Evolutionary conservation across 35 echinoderm and acorn worm genomes (phyloP).

Genomic region (Eucidaris tribuloides): DNA sequence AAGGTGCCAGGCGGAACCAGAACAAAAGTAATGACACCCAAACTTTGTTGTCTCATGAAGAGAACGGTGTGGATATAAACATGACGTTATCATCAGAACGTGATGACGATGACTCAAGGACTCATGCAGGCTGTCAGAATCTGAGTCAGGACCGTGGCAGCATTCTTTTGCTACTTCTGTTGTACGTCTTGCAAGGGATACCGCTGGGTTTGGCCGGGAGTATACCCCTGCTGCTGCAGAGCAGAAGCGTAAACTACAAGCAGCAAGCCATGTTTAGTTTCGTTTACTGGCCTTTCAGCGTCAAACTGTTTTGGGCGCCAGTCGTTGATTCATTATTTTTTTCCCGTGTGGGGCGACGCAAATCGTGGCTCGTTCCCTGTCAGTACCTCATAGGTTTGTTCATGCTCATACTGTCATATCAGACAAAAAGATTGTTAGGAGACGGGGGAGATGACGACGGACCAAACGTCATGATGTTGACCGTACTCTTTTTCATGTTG

Average conservation of each 20-base stretch:
- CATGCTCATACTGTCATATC: conserved; percentile 77
- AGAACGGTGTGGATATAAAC: too few species aligned
- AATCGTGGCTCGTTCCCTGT: conserved; percentile 90
- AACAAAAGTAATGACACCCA: too few species aligned
- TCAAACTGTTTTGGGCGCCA: conserved; percentile 96
- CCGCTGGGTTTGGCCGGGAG: conserved; percentile 92
- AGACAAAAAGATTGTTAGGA: conserved; percentile 53
- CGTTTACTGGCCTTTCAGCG: conserved; percentile 97
- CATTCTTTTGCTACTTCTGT: conserved; percentile 62
- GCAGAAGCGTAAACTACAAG: conserved; percentile 56
- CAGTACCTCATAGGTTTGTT: conserved; percentile 87
- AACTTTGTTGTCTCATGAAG: too few species aligned
- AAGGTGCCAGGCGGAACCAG: too few species aligned
- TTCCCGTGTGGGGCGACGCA: conserved; percentile 68
- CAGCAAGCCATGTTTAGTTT: conserved; percentile 96
- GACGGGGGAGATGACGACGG: conserved; percentile 27
- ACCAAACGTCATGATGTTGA: conserved; percentile 64
- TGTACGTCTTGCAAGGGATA: conserved; percentile 93
- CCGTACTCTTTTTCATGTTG: conserved; percentile 85
- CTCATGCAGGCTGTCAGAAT: background rate
- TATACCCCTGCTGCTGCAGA: conserved; percentile 72
- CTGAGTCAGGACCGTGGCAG: conserved; percentile 28
- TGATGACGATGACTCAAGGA: background rate
- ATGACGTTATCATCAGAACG: too few species aligned
- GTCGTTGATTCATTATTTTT: conserved; percentile 84